Conservation (phyloP, 2,113 vertebrate genomes). For the Limanda limanda region DNA sequence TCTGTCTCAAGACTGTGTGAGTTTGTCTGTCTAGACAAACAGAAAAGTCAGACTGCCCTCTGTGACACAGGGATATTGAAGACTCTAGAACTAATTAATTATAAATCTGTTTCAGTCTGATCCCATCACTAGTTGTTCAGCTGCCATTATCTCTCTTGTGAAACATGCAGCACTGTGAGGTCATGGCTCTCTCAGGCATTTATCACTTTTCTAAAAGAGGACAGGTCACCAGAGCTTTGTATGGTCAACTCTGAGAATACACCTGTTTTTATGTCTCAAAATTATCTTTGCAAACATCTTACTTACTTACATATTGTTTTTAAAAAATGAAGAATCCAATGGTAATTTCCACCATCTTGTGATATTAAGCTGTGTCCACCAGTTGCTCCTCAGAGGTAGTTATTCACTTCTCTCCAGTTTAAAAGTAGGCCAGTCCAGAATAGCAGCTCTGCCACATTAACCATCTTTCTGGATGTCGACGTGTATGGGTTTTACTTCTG, state of each 20-base stretch:
- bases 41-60: not conserved
- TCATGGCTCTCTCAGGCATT: not conserved
- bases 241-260: too few species aligned
- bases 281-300: too few species aligned
- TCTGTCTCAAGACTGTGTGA: too few species aligned
- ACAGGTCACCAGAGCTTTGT: not conserved
- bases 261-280: not conserved
- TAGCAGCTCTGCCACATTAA: not conserved
- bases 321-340: not conserved
- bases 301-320: not conserved
- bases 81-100: constrained; percentile 1
- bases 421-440: not conserved
- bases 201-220: too few species aligned
- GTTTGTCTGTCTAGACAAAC: not conserved
- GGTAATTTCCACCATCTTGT: too few species aligned
- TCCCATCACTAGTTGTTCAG: not conserved
- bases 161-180: too few species aligned
- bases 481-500: not conserved
- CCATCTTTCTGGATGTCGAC: not conserved
- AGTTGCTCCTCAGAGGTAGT: too few species aligned
- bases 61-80: not conserved
- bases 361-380: too few species aligned
- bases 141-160: not conserved
- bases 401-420: not conserved
- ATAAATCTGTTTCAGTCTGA: constrained; percentile 14